Base-by-base conservation (phyloP, 2,113 vertebrate species). In the Microcebus tavaratra region DNA sequence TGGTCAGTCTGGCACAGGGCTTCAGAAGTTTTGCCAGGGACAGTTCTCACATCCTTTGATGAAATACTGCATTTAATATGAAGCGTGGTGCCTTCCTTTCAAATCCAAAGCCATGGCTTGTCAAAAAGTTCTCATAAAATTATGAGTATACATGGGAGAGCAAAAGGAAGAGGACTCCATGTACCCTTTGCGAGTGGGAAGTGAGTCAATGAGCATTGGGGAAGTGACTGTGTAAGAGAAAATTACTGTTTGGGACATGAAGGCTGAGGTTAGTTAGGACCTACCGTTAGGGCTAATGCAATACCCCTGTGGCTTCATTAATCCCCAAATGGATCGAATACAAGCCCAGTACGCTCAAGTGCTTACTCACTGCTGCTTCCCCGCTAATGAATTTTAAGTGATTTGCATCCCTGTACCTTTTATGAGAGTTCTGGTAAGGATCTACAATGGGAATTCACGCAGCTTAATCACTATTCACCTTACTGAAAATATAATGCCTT, bases 171-270 rank as follows among this genome's bases (percentile, higher is more conserved):
- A 31, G 73, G 20, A 63, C n/a, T 86, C 20, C 1, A 1, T 21
- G 39, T 67, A 29, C 31, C 8, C 72, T 85, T 55, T 65, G 18
- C 75, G 55, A 96, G 73, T 68, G 59, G 83, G 68, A 73, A 94
- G 17, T 85, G 78, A 94, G 45, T 92, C 78, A 90, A 5, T 4
- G 42, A 57, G 8, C 23, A 48, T 86, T 90, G 78, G 88, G 53
- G 65, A 90, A 94, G 93, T 89, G 67, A 65, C 78, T 86, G 0
- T 67, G 50, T 75, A 70, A 90, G 82, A 94, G 48, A 6, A 36
- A 90, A 20, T 81, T 84, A 86, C 72, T 29, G 12, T 73, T 93
- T 78, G 85, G 81, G 29, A 97, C 96, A 94, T 57, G n/a, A 5
- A 14, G 29, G 34, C 48, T 55, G 53, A 89, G n/a, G 42, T 50